These are phyloP conservation scores for Gnatocerus cornutus DNA, from an alignment of 2,888 invertebrate genomes.

Conservation along the genomic window DNA sequence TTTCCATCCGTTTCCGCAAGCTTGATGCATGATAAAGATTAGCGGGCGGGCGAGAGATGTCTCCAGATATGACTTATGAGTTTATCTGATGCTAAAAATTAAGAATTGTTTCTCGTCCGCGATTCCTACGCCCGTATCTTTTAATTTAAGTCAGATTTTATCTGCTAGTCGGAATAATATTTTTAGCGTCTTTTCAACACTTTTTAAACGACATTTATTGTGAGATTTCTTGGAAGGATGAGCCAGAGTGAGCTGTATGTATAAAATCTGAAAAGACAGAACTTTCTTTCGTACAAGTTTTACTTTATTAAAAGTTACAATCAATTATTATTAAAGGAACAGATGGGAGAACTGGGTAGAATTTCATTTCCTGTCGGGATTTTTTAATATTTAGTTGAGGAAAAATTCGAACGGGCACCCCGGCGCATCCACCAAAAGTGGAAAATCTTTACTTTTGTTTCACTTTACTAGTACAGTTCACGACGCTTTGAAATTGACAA, in stretches of 20 bases:
- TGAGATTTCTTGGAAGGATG: constrained; percentile 10
- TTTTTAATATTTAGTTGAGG: not conserved
- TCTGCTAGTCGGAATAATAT: constrained; percentile 50
- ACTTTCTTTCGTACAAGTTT: not conserved
- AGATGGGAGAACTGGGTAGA: not conserved
- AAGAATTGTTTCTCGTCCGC: constrained; percentile 57
- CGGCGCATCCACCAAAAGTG: constrained; percentile 11
- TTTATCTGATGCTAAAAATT: constrained; percentile 58
- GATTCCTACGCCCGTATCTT: constrained; percentile 55
- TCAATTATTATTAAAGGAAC: constrained; percentile 1
- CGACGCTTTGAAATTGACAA: too few species aligned
- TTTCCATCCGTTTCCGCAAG: constrained; percentile 54
- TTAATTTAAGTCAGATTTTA: constrained; percentile 59
- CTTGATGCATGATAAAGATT: constrained; percentile 59
- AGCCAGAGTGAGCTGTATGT: not conserved
- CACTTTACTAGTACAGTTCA: too few species aligned
- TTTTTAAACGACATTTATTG: constrained; percentile 36
- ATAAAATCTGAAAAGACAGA: not conserved
- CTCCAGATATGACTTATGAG: constrained; percentile 59
- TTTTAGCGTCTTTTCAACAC: constrained; percentile 50
- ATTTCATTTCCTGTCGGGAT: not conserved
- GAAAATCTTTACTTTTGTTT: too few species aligned
- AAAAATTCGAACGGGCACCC: not conserved
- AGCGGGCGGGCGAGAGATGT: constrained; percentile 55
- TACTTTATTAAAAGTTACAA: constrained; percentile 12